A percentile compares a stretch with the other conserved stretches of the same genome.
phyloP scores from a whole-genome alignment of 1,140 invertebrate species.

The Ctenoplectra terminalis region DNA sequence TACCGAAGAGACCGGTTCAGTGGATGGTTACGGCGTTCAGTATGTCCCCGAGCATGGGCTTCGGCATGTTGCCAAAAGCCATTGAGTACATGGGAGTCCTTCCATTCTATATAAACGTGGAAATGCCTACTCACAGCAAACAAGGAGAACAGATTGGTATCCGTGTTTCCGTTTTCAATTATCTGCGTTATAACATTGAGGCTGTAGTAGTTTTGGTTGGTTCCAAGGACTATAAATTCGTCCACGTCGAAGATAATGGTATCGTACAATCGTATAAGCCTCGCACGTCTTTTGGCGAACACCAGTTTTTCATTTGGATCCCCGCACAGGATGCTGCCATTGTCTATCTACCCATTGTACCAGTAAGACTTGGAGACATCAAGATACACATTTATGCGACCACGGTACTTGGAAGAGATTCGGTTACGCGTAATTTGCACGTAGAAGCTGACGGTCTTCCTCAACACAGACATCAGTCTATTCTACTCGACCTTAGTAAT shows the following conservation, averaged over 20 bases:
- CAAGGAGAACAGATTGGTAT: slow-evolving; percentile 97
- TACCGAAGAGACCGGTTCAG: slow-evolving; percentile 92
- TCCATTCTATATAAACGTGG: slow-evolving; percentile 97
- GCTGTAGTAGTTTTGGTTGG: slow-evolving; percentile 93
- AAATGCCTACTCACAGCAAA: slow-evolving; percentile 92
- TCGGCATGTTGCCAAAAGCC: slow-evolving; percentile 92
- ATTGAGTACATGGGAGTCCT: slow-evolving; percentile 92
- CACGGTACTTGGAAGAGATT: slow-evolving; percentile 93
- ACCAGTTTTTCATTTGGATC: slow-evolving; percentile 97
- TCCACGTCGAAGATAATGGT: slow-evolving; percentile 96
- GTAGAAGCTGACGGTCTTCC: slow-evolving; percentile 97
- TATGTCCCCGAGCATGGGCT: slow-evolving; percentile 92
- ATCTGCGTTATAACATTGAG: slow-evolving; percentile 92
- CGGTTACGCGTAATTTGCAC: slow-evolving; percentile 87
- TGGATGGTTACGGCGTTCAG: slow-evolving; percentile 97
- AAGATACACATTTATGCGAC: slow-evolving; percentile 92
- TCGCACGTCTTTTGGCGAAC: slow-evolving; percentile 93
- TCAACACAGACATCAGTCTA: slow-evolving; percentile 95
- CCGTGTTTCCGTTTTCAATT: slow-evolving; percentile 96
- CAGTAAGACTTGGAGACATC: slow-evolving; percentile 90
- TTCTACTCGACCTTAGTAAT: slow-evolving; percentile 95
- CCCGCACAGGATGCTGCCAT: slow-evolving; percentile 89
- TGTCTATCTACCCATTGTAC: slow-evolving; percentile 96
- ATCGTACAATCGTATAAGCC: slow-evolving; percentile 93
- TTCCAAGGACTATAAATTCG: slow-evolving; percentile 96